Conservation (phyloP, 2,888 invertebrate species). For the Sminthurinus aureus region DNA sequence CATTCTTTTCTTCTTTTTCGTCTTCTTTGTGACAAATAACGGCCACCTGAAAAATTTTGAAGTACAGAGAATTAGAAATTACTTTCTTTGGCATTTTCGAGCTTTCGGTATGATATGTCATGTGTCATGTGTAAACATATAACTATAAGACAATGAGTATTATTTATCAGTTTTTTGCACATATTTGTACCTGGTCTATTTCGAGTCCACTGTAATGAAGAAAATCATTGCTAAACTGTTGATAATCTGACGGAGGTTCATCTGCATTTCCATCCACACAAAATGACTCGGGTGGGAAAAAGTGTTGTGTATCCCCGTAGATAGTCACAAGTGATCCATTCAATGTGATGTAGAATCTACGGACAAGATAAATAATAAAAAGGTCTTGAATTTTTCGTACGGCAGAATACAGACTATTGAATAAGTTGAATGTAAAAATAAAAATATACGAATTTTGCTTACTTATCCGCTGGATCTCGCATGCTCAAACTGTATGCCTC, state of each 20-base stretch:
- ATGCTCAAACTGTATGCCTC: conserved; percentile 35
- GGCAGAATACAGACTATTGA: too few relatives aligned
- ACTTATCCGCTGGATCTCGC: conserved; percentile 53
- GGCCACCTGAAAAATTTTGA: conserved; percentile 41
- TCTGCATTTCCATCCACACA: conserved; percentile 65
- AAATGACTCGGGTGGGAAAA: conserved; percentile 64
- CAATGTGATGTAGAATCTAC: conserved; percentile 51
- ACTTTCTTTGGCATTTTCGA: too few relatives aligned
- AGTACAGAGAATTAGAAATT: too few relatives aligned
- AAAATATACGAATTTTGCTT: conserved; percentile 27
- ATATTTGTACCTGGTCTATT: conserved; percentile 37
- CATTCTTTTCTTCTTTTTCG: conserved; percentile 62
- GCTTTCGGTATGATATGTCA: too few relatives aligned
- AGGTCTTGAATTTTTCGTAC: neutral
- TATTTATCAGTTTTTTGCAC: too few relatives aligned
- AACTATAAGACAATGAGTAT: too few relatives aligned
- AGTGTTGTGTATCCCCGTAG: conserved; percentile 62
- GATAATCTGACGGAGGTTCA: conserved; percentile 63
- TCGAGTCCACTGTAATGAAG: conserved; percentile 51
- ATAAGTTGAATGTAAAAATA: too few relatives aligned
- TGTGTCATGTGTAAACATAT: too few relatives aligned
- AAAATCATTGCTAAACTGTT: conserved; percentile 39
- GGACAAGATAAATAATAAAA: neutral
- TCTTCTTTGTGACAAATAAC: conserved; percentile 55
- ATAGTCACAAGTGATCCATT: conserved; percentile 56